Percentiles rank a stretch among this genome's conserved stretches.
phyloP scores from a whole-genome alignment of 2,797 vertebrate genomes.

The Ctenopoma kingsleyae region DNA sequence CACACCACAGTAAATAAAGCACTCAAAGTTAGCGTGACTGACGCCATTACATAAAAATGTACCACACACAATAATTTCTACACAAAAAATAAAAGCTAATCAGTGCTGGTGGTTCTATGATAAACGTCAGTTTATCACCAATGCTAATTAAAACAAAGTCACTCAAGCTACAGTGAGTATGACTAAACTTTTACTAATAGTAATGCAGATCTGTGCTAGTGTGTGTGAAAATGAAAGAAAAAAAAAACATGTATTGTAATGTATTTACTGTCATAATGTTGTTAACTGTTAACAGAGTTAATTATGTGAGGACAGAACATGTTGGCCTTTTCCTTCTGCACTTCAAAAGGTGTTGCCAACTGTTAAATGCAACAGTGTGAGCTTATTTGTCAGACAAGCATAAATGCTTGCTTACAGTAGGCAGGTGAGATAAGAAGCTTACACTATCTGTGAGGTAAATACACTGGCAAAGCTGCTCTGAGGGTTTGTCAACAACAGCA shows the following conservation, averaged over 20 bases:
- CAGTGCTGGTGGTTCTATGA: too few species aligned
- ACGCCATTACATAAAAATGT: background rate
- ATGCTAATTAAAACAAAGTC: too few species aligned
- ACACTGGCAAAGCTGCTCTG: background rate
- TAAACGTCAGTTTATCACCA: too few species aligned
- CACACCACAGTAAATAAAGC: background rate
- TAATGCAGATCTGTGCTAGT: background rate
- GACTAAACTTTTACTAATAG: background rate
- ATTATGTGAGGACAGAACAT: background rate
- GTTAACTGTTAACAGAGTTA: too few species aligned
- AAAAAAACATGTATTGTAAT: background rate
- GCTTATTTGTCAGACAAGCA: slow-evolving; percentile 11
- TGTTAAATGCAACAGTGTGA: background rate
- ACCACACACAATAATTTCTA: too few species aligned
- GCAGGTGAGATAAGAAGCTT: slow-evolving; percentile 4
- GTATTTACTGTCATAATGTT: too few species aligned
- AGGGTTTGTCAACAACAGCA: background rate
- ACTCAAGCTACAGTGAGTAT: background rate
- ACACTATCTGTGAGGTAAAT: slow-evolving; percentile 1
- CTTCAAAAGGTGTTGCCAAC: background rate
- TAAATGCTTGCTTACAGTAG: background rate
- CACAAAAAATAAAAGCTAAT: too few species aligned
- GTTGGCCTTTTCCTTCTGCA: background rate
- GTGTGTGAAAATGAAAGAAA: background rate
- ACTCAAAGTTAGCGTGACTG: background rate